Base-by-base conservation (phyloP, 53 echinoderm and acorn worm genomes). In the Holothuria scabra region DNA sequence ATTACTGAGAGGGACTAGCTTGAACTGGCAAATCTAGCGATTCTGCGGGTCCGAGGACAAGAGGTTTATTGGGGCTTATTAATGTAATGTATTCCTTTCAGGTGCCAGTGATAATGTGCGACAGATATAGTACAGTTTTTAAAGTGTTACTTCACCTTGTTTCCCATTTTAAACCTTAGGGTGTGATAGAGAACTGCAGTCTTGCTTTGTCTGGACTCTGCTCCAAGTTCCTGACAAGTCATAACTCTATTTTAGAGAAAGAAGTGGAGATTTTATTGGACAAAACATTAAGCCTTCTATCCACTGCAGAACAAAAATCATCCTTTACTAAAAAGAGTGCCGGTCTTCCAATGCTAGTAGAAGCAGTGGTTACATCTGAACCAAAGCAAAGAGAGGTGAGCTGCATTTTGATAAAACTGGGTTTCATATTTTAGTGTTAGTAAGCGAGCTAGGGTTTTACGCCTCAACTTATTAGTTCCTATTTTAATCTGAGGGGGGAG, bases 301-400 rank as follows among this genome's bases (percentile, higher is more conserved):
- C 83, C 49, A 84, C 66, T 38, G 68, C 81, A 46, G 91, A 83
- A 34, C 74, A 93, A 3, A 85, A 84, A 0, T 89, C 92, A 0
- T 99, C 99, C 28, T 89, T 91, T 76, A 93, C 92, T 52, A 99
- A 94, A 82, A 95, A 85, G 85, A 95, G 99, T 84, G 99, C 94
- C 59, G 99, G 99, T 52, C 86, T 95, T 23, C 94, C 99, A 23
- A 87, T 91, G 35, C 25, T 99, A 78, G 85, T 99, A 75, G 99
- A 99, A 67, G 90, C 99, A 24, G 86, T 99, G 38, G 59, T 94
- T 35, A 84, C 85, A 20, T 91, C 94, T 58, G 99, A 99, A 68
- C 99, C 93, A 26, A 92, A 80, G 68, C 84, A 89, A 19, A 92
- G 94, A 67, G 94, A 99, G 99, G 99, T 97, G 21, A 68, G 83